Conservation (phyloP, 1,140 invertebrate genomes). For the Daktulosphaira vitifoliae region DNA sequence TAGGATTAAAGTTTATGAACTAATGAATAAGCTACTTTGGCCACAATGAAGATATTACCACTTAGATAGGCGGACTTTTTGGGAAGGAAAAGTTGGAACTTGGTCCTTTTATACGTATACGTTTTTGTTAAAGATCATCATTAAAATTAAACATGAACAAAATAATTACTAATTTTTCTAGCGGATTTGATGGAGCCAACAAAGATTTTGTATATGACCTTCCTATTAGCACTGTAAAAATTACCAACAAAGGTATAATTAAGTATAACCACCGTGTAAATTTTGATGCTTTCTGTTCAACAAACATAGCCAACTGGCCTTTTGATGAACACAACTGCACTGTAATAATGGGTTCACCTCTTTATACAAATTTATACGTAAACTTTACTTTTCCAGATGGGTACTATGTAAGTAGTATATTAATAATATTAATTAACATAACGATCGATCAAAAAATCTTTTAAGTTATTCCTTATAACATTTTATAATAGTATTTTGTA, state of each 20-base stretch:
- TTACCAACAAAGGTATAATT: neutral
- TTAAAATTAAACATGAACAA: no score
- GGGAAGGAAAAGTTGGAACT: no score
- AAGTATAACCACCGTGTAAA: conserved; percentile 5
- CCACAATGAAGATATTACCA: no score
- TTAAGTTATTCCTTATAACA: no score
- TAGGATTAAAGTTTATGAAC: no score
- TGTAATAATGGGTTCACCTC: neutral
- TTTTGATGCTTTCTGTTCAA: conserved; percentile 2
- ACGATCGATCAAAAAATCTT: no score
- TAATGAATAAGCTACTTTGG: no score
- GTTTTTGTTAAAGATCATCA: no score
- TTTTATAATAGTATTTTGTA: no score
- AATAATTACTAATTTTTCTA: neutral
- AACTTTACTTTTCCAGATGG: neutral
- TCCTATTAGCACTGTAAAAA: neutral
- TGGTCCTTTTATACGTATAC: no score
- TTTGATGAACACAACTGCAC: conserved; percentile 20
- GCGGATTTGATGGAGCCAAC: neutral
- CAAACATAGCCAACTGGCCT: conserved; percentile 10
- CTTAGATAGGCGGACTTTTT: no score
- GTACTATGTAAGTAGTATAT: neutral
- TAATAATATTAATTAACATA: no score
- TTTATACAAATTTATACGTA: neutral
- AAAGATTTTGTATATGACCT: neutral